Evolutionary conservation across 2,888 invertebrate species (phyloP).

Genomic region (Megalurothrips usitatus): DNA sequence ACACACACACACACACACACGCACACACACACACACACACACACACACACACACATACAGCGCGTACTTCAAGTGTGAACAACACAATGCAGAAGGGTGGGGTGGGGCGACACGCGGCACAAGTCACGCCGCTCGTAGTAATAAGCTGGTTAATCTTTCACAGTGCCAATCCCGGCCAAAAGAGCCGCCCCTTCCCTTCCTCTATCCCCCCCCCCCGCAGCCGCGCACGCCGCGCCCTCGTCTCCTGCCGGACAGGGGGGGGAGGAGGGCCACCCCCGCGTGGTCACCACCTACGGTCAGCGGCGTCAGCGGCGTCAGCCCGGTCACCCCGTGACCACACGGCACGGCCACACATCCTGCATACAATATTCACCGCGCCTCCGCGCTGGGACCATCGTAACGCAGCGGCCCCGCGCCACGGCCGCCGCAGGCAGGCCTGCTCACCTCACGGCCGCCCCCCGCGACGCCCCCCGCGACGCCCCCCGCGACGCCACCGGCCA

Average conservation of each 20-base stretch:
- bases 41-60: neutral
- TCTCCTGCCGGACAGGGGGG: too few species aligned
- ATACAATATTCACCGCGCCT: slow-evolving; percentile 1
- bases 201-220: too few species aligned
- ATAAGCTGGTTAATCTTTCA: slow-evolving; percentile 6
- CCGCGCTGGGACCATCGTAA: slow-evolving; percentile 2
- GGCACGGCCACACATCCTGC: neutral
- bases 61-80: neutral
- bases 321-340: neutral
- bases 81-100: too few species aligned
- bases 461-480: too few species aligned
- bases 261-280: neutral
- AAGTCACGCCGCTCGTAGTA: neutral
- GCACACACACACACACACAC: too few species aligned
- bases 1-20: too few species aligned
- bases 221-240: too few species aligned
- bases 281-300: neutral
- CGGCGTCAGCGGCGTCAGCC: neutral
- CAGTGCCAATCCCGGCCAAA: neutral
- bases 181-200: neutral
- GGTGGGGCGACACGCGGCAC: too few species aligned
- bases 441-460: too few species aligned
- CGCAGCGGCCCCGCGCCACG: neutral
- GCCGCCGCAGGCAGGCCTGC: neutral
- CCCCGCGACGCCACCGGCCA: neutral